A percentile compares a stretch with the other conserved stretches of the same genome.
These are phyloP conservation scores for Notodonta dromedarius DNA, from an alignment of 2,888 invertebrate genomes.

Conservation along the genomic window DNA sequence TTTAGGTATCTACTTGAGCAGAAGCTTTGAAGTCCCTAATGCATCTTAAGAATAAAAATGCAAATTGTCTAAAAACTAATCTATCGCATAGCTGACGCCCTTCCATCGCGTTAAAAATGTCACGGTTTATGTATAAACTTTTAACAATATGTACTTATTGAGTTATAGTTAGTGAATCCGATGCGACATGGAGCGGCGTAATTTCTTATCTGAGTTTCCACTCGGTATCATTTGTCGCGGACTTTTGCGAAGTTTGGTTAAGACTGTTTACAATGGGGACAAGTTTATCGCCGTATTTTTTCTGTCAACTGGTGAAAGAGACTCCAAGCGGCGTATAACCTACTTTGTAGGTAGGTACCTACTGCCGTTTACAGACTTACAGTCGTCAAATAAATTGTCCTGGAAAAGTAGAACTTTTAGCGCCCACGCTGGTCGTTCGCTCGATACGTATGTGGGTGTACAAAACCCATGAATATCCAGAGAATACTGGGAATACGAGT, in stretches of 20 bases:
- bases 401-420: conserved; percentile 6
- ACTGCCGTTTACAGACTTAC: neutral
- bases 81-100: neutral
- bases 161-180: neutral
- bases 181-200: neutral
- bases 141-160: neutral
- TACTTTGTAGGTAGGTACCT: conserved; percentile 1
- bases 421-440: conserved; percentile 6
- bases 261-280: neutral
- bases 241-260: conserved; percentile 2
- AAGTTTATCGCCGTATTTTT: conserved; percentile 1
- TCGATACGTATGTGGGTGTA: conserved; percentile 4
- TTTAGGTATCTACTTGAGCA: too few species aligned
- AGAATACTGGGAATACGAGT: neutral
- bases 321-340: neutral
- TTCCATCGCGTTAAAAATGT: neutral
- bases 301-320: neutral
- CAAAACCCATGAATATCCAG: conserved; percentile 2
- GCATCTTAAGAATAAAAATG: too few species aligned
- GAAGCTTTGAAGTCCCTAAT: too few species aligned
- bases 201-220: conserved; percentile 3
- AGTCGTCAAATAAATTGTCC: conserved; percentile 6
- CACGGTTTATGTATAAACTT: neutral
- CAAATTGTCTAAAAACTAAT: neutral
- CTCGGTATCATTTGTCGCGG: conserved; percentile 5